Evolutionary conservation across 2,888 invertebrate genomes (phyloP).

Genomic region (Nasonovia ribisnigri): DNA sequence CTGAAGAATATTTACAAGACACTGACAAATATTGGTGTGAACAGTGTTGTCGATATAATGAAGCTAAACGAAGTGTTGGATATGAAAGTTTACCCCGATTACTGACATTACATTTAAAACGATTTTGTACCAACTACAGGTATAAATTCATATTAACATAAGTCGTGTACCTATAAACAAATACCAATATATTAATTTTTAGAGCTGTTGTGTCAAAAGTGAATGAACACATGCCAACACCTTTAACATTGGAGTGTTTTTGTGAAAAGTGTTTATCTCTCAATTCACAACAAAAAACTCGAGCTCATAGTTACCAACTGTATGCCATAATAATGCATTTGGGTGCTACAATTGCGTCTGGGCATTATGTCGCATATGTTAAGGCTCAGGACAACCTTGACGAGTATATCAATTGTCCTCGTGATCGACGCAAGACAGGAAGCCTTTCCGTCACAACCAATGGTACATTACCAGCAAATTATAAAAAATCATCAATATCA

Average conservation of each 20-base stretch:
- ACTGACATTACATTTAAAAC: constrained; percentile 88
- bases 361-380: constrained; percentile 92
- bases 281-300: constrained; percentile 71
- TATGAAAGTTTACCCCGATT: constrained; percentile 89
- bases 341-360: constrained; percentile 88
- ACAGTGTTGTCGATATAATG: constrained; percentile 87
- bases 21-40: constrained; percentile 94
- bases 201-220: constrained; percentile 80
- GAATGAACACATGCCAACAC: constrained; percentile 90
- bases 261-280: constrained; percentile 80
- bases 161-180: background rate
- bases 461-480: constrained; percentile 67
- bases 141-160: constrained; percentile 14
- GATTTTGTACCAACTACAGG: constrained; percentile 74
- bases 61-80: constrained; percentile 88
- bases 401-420: constrained; percentile 76
- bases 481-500: constrained; percentile 67
- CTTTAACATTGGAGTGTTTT: constrained; percentile 85
- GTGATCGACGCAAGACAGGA: constrained; percentile 71
- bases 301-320: constrained; percentile 77
- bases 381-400: constrained; percentile 72
- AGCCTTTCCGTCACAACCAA: constrained; percentile 68
- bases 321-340: constrained; percentile 94
- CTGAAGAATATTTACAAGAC: constrained; percentile 86
- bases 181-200: background rate